Percentiles rank a stretch among this genome's conserved stretches.
These are phyloP conservation scores for Gnathonemus longibarbis DNA, from an alignment of 2,113 vertebrate species.

Conservation along the genomic window DNA sequence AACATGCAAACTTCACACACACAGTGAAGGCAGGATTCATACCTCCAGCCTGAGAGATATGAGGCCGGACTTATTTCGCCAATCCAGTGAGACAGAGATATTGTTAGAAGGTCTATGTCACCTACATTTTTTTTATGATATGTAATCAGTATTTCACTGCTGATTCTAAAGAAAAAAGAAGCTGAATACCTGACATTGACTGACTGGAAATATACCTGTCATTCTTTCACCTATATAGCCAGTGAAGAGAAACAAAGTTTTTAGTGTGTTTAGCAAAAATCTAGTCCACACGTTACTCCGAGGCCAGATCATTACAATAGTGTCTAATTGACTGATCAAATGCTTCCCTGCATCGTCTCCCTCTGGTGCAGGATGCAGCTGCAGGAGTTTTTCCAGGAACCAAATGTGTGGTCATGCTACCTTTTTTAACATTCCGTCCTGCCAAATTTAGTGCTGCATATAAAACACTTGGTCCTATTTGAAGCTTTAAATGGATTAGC, in stretches of 20 bases:
- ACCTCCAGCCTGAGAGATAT: not conserved
- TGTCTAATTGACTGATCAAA: not conserved
- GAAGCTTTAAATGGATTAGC: not conserved
- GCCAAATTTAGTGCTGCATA: not conserved
- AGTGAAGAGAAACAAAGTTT: not conserved
- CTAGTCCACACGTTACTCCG: not conserved
- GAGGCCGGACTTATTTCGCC: not conserved
- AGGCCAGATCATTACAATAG: not conserved
- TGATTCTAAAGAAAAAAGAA: not conserved
- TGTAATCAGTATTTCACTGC: not conserved
- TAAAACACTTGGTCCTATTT: not conserved
- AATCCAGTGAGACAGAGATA: not conserved
- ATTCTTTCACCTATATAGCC: not conserved
- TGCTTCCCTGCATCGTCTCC: not conserved
- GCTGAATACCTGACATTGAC: not conserved
- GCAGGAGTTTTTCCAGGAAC: not conserved
- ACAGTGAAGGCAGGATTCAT: not conserved
- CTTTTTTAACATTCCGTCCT: not conserved
- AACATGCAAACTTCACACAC: not conserved
- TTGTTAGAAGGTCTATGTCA: not conserved
- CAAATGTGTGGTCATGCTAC: not conserved
- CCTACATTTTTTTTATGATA: not conserved
- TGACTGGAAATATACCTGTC: not conserved
- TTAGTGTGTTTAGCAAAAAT: not conserved
- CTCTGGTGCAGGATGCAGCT: not conserved